Evolutionary conservation across 2,113 vertebrate species (phyloP).

Genomic region (Lota lota): DNA sequence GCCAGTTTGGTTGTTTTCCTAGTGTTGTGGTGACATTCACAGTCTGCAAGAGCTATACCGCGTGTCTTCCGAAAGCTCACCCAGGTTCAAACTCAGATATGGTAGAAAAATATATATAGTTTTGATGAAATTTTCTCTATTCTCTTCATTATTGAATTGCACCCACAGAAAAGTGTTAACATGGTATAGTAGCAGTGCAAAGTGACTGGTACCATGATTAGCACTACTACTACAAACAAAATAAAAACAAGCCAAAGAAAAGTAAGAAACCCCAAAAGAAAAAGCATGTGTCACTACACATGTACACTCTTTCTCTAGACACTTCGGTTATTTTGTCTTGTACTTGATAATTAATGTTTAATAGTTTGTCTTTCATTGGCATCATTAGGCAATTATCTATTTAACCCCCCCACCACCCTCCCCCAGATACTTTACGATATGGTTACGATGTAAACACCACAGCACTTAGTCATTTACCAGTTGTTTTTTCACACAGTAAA

Average conservation of each 20-base stretch:
- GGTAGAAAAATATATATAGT: conserved; percentile 83
- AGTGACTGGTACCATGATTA: conserved; percentile 59
- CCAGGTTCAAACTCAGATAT: conserved; percentile 73
- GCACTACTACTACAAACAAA: conserved; percentile 49
- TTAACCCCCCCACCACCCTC: neutral
- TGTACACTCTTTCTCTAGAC: conserved; percentile 53
- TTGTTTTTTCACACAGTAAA: conserved; percentile 70
- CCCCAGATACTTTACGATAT: conserved; percentile 67
- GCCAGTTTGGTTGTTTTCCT: conserved; percentile 11
- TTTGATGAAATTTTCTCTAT: conserved; percentile 74
- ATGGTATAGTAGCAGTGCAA: conserved; percentile 56
- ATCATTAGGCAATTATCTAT: conserved; percentile 71
- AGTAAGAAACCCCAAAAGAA: no score
- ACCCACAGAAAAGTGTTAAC: conserved; percentile 66
- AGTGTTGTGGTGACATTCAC: neutral
- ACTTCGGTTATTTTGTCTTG: conserved; percentile 65
- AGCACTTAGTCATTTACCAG: conserved; percentile 68
- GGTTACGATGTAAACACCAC: conserved; percentile 78
- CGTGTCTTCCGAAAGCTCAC: conserved; percentile 43
- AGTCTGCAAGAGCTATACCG: conserved; percentile 6
- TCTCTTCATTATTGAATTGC: conserved; percentile 69
- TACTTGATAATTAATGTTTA: conserved; percentile 62
- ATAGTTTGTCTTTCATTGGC: conserved; percentile 73
- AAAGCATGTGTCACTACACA: conserved; percentile 10
- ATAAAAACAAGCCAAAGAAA: conserved; percentile 36